A percentile compares a stretch with the other conserved stretches of the same genome.
Conservation (phyloP, 2,113 vertebrate species). For the Zosterops borbonicus region DNA sequence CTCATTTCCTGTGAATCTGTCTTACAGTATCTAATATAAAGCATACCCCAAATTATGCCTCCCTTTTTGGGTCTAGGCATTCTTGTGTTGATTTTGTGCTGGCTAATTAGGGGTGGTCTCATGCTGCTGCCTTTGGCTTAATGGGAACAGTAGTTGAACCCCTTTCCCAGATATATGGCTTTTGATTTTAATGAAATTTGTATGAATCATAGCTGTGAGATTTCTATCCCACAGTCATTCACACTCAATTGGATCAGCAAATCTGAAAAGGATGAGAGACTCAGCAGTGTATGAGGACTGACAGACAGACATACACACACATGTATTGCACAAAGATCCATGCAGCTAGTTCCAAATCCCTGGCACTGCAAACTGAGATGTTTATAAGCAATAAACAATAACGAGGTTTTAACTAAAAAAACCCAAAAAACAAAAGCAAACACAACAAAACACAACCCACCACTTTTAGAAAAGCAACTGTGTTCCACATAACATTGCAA, state of each 20-base stretch:
- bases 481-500: neutral
- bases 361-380: neutral
- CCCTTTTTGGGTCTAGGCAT: neutral
- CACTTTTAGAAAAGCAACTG: neutral
- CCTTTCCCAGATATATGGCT: neutral
- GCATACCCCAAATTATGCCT: neutral
- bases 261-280: neutral
- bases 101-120: neutral
- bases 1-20: slow-evolving; percentile 43
- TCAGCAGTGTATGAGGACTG: neutral
- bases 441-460: neutral
- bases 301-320: neutral
- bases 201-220: neutral
- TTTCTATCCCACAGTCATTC: neutral
- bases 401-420: neutral
- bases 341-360: neutral
- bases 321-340: neutral
- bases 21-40: slow-evolving; percentile 10
- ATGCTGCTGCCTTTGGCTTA: neutral
- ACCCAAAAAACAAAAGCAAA: neutral
- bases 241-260: neutral
- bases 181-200: neutral
- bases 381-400: neutral
- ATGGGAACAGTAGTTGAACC: neutral
- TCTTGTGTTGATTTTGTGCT: neutral